These are phyloP conservation scores for Micrastur ruficollis DNA, from an alignment of 2,797 vertebrate genomes.

Conservation along the genomic window DNA sequence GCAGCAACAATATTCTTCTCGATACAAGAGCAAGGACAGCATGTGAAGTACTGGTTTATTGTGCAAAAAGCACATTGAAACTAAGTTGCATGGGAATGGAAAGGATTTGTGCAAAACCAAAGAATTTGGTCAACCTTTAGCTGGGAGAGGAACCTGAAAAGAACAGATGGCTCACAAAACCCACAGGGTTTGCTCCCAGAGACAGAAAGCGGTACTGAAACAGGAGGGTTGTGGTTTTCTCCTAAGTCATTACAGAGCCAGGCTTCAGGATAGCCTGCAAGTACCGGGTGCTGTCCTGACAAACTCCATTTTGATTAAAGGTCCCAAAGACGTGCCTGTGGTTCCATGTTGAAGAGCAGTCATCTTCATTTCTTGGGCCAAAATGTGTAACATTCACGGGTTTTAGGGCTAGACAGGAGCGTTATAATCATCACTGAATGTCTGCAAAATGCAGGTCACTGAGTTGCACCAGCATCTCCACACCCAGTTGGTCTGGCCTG, in stretches of 20 bases:
- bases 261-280: neutral
- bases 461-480: neutral
- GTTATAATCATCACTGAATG: neutral
- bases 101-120: neutral
- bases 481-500: neutral
- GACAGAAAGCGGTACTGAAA: neutral
- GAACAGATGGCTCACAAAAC: neutral
- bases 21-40: neutral
- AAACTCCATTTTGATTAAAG: neutral
- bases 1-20: neutral
- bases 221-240: neutral
- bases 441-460: neutral
- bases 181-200: neutral
- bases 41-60: neutral
- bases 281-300: neutral
- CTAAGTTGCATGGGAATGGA: neutral
- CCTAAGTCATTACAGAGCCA: neutral
- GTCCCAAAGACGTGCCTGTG: conserved; percentile 12
- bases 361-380: neutral
- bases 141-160: neutral
- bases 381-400: neutral
- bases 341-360: neutral
- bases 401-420: neutral
- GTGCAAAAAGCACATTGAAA: neutral
- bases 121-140: neutral